Conservation (phyloP, 2,888 invertebrate species). For the Villa cingulata region DNA sequence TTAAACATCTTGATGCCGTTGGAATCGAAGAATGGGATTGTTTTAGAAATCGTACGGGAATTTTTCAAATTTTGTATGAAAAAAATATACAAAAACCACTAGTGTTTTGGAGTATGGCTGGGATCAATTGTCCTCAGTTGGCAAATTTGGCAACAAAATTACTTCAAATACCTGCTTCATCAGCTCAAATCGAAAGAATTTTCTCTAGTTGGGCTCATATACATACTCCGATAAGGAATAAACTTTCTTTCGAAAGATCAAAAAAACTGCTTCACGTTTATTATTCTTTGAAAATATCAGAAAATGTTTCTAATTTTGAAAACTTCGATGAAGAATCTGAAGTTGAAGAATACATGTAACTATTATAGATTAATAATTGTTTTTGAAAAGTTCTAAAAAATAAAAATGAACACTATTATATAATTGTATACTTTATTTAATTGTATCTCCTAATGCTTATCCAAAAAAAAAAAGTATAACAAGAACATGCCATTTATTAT, state of each 20-base stretch:
- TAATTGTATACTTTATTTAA: too few species aligned
- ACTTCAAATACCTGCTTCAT: slow-evolving; percentile 6
- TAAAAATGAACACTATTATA: too few species aligned
- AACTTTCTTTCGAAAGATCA: slow-evolving; percentile 2
- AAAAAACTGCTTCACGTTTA: neutral
- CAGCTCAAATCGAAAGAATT: slow-evolving; percentile 1
- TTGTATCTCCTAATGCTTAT: too few species aligned
- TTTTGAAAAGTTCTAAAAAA: too few species aligned
- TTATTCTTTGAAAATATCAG: too few species aligned
- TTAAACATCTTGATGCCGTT: slow-evolving; percentile 5
- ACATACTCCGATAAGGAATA: neutral
- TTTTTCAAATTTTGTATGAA: neutral
- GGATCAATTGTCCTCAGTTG: neutral
- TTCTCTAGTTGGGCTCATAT: slow-evolving; percentile 4
- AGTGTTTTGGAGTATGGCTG: slow-evolving; percentile 6
- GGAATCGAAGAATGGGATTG: neutral
- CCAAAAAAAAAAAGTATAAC: too few species aligned
- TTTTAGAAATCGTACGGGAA: too few species aligned
- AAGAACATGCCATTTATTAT: too few species aligned
- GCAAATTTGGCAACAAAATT: slow-evolving; percentile 20
- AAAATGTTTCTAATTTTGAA: too few species aligned
- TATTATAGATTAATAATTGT: too few species aligned
- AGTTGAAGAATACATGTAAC: too few species aligned
- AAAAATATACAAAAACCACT: slow-evolving; percentile 1
- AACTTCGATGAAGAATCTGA: too few species aligned